These are phyloP conservation scores for Volucella inflata DNA, from an alignment of 2,888 invertebrate genomes.

Conservation along the genomic window DNA sequence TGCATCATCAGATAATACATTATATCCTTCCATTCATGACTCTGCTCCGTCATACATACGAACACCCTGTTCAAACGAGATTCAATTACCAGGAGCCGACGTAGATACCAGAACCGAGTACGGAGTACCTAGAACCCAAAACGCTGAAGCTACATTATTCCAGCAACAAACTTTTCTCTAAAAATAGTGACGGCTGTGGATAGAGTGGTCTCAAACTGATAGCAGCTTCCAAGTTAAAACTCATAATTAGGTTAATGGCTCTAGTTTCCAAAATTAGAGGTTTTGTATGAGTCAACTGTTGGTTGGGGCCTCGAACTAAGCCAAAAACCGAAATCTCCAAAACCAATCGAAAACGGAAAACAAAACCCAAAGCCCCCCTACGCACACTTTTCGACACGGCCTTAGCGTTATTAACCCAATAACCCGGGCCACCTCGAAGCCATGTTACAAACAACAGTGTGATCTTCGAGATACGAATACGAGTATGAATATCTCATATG, in stretches of 20 bases:
- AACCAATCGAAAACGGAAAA: background rate
- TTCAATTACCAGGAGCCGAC: conserved; percentile 5
- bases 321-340: background rate
- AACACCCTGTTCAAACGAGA: conserved; percentile 37
- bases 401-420: conserved; percentile 66
- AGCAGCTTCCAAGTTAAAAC: conserved; percentile 4
- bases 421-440: conserved; percentile 34
- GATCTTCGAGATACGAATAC: conserved; percentile 1
- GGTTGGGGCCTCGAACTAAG: too few relatives aligned
- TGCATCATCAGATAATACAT: conserved; percentile 1
- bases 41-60: background rate
- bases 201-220: background rate
- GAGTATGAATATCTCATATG: too few relatives aligned
- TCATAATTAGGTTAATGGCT: conserved; percentile 55
- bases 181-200: conserved; percentile 7
- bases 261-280: conserved; percentile 5
- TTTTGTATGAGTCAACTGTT: background rate
- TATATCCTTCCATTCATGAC: background rate
- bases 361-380: conserved; percentile 1
- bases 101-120: too few relatives aligned
- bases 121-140: too few relatives aligned
- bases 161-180: conserved; percentile 7
- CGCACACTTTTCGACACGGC: conserved; percentile 33
- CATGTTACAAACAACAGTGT: conserved; percentile 3
- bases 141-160: background rate